Evolutionary conservation across 2,797 vertebrate species (phyloP).

Genomic region (Eulemur rubriventer): DNA sequence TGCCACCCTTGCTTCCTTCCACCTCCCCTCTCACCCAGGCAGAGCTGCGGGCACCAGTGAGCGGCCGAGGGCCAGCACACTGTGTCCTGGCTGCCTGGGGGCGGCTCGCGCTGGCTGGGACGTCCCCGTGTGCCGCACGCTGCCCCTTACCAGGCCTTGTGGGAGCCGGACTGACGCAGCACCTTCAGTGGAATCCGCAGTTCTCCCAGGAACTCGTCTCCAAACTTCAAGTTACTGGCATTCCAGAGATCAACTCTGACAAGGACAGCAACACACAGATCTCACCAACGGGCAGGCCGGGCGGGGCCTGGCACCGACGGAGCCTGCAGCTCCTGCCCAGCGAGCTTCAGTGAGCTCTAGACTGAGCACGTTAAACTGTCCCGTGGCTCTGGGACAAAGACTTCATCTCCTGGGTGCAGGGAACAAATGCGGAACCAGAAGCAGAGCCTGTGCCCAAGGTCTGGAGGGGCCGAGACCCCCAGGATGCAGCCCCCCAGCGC

Average conservation of each 20-base stretch:
- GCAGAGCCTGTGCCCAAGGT: too few species aligned
- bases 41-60: not conserved
- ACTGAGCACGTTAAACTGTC: too few species aligned
- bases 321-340: too few species aligned
- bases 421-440: too few species aligned
- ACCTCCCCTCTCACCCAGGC: too few species aligned
- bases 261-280: not conserved
- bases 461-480: too few species aligned
- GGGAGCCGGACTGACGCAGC: conserved; percentile 92
- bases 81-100: not conserved
- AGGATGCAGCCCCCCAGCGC: not conserved
- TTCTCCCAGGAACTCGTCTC: conserved; percentile 97
- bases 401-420: too few species aligned
- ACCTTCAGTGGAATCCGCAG: conserved; percentile 94
- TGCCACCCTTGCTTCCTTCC: too few species aligned
- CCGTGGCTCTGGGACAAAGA: too few species aligned
- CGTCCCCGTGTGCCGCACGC: too few species aligned
- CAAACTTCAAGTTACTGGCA: conserved; percentile 98
- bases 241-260: conserved; percentile 98
- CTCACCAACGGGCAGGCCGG: not conserved
- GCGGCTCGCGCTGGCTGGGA: not conserved
- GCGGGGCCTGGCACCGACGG: rapidly evolving
- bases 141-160: conserved; percentile 93
- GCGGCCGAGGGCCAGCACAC: too few species aligned
- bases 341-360: too few species aligned